Evolutionary conservation across 2,888 invertebrate species (phyloP), one percentile per base, ranked within the genome.

Genomic region (Mechanitis messenoides): DNA sequence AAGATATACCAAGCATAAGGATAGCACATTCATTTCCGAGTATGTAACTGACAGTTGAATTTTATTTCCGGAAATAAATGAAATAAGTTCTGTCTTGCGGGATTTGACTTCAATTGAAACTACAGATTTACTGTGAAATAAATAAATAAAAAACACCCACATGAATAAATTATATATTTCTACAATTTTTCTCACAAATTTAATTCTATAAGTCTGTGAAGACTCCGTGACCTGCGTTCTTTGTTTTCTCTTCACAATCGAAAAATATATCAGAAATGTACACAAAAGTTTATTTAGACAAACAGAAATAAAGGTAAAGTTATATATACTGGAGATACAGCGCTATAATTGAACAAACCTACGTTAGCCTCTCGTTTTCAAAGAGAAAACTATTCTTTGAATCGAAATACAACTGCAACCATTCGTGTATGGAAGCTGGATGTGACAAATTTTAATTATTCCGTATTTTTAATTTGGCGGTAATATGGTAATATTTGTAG

Each of bases 321-420:
- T 42, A 53, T 60, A 63, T 63, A 65, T 59, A 67, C 68, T 67
- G 31, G 50, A 50, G 28, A 50, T 31, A 50, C 50, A 50, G 50
- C 28, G 31, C 50, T 50, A 31, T 50, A 50, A 50, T 50, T 50
- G 50, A 66, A 63, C 59, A 60, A 59, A 55, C 45, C 58, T 47
- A 58, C 35, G 55, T 62, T 62, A 60, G 63, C 62, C 63, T 47
- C 59, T 55, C 57, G 50, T 57, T 64, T 65, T 63, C 64, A 65
- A 67, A 63, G 60, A 62, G 59, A 64, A 68, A 66, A 60, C 65
- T 68, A 69, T 67, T 67, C 64, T 69, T 69, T 64, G 64, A 56
- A 67, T 61, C 56, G 59, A 67, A 69, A 66, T 64, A 61, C 31
- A 50, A 50, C 50, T 50, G 31, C 31, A 31, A 50, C 50, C 31